phyloP scores from a whole-genome alignment of 2,888 invertebrate species.

The Hypolimnas misippus region DNA sequence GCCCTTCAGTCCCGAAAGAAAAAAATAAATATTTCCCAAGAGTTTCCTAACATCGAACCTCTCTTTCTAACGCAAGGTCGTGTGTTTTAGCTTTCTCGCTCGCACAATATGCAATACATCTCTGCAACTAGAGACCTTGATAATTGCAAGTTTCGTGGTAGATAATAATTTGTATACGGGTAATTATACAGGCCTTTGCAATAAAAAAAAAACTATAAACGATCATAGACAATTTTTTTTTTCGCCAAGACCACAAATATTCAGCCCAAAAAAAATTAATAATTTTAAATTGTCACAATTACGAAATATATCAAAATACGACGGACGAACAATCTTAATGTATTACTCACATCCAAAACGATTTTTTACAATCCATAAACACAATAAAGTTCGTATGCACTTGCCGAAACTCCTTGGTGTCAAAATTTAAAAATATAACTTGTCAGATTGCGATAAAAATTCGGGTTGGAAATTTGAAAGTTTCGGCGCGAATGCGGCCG shows the following conservation, averaged over 20 bases:
- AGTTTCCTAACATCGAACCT: slow-evolving; percentile 76
- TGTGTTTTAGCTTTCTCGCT: slow-evolving; percentile 60
- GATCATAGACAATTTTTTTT: background rate
- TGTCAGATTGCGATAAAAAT: slow-evolving; percentile 48
- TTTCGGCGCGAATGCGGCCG: slow-evolving; percentile 75
- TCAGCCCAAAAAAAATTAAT: slow-evolving; percentile 19
- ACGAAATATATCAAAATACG: slow-evolving; percentile 47
- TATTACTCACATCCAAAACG: slow-evolving; percentile 73
- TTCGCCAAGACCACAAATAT: slow-evolving; percentile 23
- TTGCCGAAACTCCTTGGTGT: slow-evolving; percentile 48
- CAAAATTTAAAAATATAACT: slow-evolving; percentile 45
- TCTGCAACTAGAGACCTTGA: slow-evolving; percentile 82
- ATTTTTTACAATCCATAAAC: slow-evolving; percentile 73
- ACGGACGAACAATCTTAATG: slow-evolving; percentile 76
- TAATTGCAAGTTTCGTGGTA: slow-evolving; percentile 83
- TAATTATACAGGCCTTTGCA: slow-evolving; percentile 67
- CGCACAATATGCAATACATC: slow-evolving; percentile 80
- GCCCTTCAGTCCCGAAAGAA: slow-evolving; percentile 80
- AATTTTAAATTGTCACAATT: no score
- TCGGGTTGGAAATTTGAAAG: slow-evolving; percentile 66
- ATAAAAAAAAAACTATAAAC: slow-evolving; percentile 47
- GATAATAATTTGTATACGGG: slow-evolving; percentile 82
- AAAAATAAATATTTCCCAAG: slow-evolving; percentile 81
- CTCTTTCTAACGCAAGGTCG: slow-evolving; percentile 75
- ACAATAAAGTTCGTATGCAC: slow-evolving; percentile 54